Evolutionary conservation across 1,140 invertebrate genomes (phyloP).

Genomic region (Dendrolimus kikuchii): DNA sequence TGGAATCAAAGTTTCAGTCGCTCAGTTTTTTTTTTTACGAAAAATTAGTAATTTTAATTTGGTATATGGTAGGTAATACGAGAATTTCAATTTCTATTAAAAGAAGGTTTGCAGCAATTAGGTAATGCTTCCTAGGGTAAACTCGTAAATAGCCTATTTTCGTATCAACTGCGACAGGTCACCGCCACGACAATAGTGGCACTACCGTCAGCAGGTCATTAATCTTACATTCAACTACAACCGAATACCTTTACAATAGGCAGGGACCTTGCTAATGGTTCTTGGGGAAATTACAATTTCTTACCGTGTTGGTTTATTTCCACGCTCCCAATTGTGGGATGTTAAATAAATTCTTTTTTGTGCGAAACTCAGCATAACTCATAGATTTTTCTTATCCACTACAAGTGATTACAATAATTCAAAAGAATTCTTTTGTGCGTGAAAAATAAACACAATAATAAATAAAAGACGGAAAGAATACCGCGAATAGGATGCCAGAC

Average conservation of each 20-base stretch:
- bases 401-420: conserved; percentile 4
- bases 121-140: conserved; percentile 28
- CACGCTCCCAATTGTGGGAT: conserved; percentile 11
- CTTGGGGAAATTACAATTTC: conserved; percentile 47
- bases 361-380: conserved; percentile 12
- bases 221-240: conserved; percentile 62
- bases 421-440: conserved; percentile 5
- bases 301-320: conserved; percentile 20
- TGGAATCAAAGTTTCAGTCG: no score
- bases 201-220: conserved; percentile 34
- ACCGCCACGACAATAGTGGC: conserved; percentile 35
- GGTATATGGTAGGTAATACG: no score
- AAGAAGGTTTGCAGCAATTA: conserved; percentile 22
- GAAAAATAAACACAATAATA: conserved; percentile 1
- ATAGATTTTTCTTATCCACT: conserved; percentile 16
- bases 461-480: not conserved
- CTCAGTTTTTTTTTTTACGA: no score
- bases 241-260: conserved; percentile 37
- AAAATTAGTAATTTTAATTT: no score
- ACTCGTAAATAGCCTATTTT: conserved; percentile 35
- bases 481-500: not conserved
- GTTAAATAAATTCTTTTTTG: conserved; percentile 14
- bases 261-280: conserved; percentile 51
- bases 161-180: conserved; percentile 45
- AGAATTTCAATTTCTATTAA: not conserved